These are phyloP conservation scores for Lithobates sylvaticus DNA, from an alignment of 2,797 vertebrate species.

Conservation along the genomic window DNA sequence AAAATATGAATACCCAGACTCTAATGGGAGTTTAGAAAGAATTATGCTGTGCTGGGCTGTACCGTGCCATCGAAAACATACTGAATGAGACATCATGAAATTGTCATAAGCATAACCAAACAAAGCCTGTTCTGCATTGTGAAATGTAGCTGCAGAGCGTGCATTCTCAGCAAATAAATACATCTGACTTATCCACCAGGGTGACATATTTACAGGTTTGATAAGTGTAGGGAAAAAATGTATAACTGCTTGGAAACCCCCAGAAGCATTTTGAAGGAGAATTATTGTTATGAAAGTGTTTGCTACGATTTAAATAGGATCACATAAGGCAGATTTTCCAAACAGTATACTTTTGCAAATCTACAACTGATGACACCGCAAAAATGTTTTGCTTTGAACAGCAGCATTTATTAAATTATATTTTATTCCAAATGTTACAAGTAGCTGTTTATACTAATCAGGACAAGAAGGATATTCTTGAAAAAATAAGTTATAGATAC, in stretches of 20 bases:
- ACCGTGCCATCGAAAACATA: slow-evolving; percentile 5
- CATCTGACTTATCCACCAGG: slow-evolving; percentile 37
- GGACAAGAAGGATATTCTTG: neutral
- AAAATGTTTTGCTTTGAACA: slow-evolving; percentile 10
- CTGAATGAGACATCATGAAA: slow-evolving; percentile 32
- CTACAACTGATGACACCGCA: slow-evolving; percentile 2
- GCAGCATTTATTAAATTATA: neutral
- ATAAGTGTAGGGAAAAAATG: slow-evolving; percentile 39
- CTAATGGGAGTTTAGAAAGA: slow-evolving; percentile 10
- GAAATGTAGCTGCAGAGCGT: slow-evolving; percentile 21
- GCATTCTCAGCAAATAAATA: slow-evolving; percentile 43
- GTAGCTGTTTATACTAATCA: neutral
- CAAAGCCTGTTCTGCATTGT: slow-evolving; percentile 26
- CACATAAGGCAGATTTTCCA: slow-evolving; percentile 6
- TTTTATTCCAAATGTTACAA: neutral
- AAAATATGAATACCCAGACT: slow-evolving; percentile 13
- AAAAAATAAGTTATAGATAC: neutral
- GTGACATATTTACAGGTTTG: slow-evolving; percentile 35
- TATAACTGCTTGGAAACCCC: slow-evolving; percentile 38
- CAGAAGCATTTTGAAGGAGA: slow-evolving; percentile 38
- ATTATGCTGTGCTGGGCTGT: neutral
- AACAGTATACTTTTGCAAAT: neutral
- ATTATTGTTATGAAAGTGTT: slow-evolving; percentile 26
- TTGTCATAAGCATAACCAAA: slow-evolving; percentile 50
- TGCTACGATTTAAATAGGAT: slow-evolving; percentile 6